Evolutionary conservation across 2,113 vertebrate species (phyloP).

Genomic region (Hucho hucho): DNA sequence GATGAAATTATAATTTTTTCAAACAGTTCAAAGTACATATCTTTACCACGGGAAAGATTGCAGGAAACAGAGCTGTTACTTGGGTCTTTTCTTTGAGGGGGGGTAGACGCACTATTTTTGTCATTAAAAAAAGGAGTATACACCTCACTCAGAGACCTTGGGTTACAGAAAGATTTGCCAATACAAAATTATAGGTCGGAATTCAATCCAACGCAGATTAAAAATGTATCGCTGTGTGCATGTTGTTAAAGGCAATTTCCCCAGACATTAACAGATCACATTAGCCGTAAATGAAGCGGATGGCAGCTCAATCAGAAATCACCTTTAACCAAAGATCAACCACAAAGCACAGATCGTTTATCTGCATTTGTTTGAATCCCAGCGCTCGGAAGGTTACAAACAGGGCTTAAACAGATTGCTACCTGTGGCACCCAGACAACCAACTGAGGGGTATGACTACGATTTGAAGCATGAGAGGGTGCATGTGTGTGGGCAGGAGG

Average conservation of each 20-base stretch:
- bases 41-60: background rate
- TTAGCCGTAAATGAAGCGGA: no score
- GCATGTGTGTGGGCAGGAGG: background rate
- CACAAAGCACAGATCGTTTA: slow-evolving; percentile 1
- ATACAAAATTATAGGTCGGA: background rate
- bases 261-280: no score
- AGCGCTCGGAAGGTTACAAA: slow-evolving; percentile 29
- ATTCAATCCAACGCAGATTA: no score
- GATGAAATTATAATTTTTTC: background rate
- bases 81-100: background rate
- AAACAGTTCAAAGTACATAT: slow-evolving; percentile 1
- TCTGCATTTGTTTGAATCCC: slow-evolving; percentile 35
- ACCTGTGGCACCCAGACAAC: slow-evolving; percentile 6
- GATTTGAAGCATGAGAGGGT: slow-evolving; percentile 9
- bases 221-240: no score
- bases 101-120: background rate
- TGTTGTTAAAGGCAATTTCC: no score
- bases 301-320: no score
- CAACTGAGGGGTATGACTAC: slow-evolving; percentile 11
- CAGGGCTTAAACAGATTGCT: slow-evolving; percentile 34
- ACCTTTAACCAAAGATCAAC: no score
- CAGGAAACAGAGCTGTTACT: background rate
- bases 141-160: background rate
- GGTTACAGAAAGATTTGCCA: background rate
- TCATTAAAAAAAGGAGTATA: background rate